Evolutionary conservation across 2,888 invertebrate genomes (phyloP).

Genomic region (Lepas anatifera): DNA sequence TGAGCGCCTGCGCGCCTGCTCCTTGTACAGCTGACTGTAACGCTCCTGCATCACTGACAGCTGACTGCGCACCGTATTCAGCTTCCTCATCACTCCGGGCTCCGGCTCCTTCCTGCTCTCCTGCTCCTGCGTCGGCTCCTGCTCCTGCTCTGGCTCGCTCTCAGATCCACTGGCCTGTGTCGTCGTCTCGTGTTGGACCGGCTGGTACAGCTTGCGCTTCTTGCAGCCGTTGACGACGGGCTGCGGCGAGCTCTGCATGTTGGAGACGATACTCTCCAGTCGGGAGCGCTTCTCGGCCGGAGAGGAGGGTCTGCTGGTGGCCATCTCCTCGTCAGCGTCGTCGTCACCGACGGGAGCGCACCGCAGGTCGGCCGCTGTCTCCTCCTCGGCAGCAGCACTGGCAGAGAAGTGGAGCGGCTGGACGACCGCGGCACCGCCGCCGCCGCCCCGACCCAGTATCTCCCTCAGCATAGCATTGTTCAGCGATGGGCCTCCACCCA

Average conservation of each 20-base stretch:
- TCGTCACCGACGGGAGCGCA: too few relatives aligned
- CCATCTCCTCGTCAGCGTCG: too few relatives aligned
- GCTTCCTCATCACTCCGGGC: conserved; percentile 32
- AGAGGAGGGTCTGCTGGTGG: conserved; percentile 21
- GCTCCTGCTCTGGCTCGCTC: conserved; percentile 23
- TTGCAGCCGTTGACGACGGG: conserved; percentile 79
- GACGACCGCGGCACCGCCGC: background rate
- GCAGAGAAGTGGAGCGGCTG: background rate
- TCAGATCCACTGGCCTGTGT: conserved; percentile 29
- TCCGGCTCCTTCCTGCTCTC: conserved; percentile 37
- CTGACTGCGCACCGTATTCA: conserved; percentile 77
- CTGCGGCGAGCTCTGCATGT: conserved; percentile 45
- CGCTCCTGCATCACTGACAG: conserved; percentile 83
- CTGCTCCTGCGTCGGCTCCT: conserved; percentile 30
- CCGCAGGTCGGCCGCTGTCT: background rate
- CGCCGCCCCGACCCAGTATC: conserved; percentile 19
- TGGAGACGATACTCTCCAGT: conserved; percentile 88
- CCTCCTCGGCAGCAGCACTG: background rate
- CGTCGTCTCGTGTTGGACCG: conserved; percentile 71
- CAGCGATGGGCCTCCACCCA: background rate
- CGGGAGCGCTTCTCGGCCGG: conserved; percentile 59
- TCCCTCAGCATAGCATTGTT: conserved; percentile 24
- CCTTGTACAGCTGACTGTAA: conserved; percentile 66
- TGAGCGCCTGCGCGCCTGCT: too few relatives aligned
- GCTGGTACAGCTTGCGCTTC: conserved; percentile 89